phyloP scores from a whole-genome alignment of 2,797 vertebrate genomes.

The Sebastes minor region DNA sequence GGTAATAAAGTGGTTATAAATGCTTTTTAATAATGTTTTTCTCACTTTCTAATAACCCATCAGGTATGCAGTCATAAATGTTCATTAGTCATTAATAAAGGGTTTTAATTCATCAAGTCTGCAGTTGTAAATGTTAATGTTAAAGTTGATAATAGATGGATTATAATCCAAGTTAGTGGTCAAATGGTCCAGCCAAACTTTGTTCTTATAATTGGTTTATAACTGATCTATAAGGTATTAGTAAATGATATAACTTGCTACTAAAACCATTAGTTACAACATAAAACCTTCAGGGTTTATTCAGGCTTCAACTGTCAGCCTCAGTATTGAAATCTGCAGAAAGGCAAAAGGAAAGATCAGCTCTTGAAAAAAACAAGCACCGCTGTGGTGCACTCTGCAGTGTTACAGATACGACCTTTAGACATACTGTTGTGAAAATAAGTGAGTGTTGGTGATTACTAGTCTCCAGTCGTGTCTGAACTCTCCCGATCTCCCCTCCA shows the following conservation, averaged over 20 bases:
- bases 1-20: background rate
- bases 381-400: background rate
- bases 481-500: background rate
- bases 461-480: slow-evolving; percentile 19
- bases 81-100: background rate
- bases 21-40: background rate
- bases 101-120: background rate
- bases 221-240: background rate
- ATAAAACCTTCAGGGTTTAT: fast-evolving
- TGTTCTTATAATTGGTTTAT: background rate
- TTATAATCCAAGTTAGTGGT: too few species aligned
- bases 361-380: background rate
- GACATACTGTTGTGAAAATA: slow-evolving; percentile 16
- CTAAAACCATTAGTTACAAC: too few species aligned
- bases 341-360: background rate
- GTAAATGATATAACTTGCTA: fast-evolving
- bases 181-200: too few species aligned
- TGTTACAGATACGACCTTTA: background rate
- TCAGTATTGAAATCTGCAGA: background rate
- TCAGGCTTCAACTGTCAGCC: background rate
- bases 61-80: background rate
- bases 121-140: background rate
- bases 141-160: too few species aligned
- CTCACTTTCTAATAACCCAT: background rate
- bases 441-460: slow-evolving; percentile 10